phyloP scores from a whole-genome alignment of 2,888 invertebrate genomes.

The Hypolimnas misippus region DNA sequence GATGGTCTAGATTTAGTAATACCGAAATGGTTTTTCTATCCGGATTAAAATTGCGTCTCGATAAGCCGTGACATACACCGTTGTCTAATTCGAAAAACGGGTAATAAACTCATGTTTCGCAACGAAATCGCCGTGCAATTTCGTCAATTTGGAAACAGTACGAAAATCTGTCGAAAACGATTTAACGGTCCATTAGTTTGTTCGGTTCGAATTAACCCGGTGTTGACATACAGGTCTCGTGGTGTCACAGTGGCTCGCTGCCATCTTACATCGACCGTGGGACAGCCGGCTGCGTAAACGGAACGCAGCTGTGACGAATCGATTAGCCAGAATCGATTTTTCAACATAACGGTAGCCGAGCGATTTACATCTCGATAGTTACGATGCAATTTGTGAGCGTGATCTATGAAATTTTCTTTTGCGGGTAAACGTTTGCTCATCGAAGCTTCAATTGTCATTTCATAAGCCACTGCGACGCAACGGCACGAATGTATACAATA shows the following conservation, averaged over 20 bases:
- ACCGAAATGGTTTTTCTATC: conserved; percentile 40
- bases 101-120: conserved; percentile 47
- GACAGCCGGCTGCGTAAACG: conserved; percentile 71
- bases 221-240: conserved; percentile 47
- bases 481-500: conserved; percentile 64
- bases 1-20: conserved; percentile 40
- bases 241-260: conserved; percentile 23
- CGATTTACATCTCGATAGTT: conserved; percentile 80
- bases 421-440: conserved; percentile 78
- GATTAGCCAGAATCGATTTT: conserved; percentile 80
- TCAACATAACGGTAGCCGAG: conserved; percentile 79
- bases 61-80: conserved; percentile 46
- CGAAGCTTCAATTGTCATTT: conserved; percentile 80
- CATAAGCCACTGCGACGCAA: conserved; percentile 80
- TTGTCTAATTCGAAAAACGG: conserved; percentile 39
- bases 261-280: conserved; percentile 61
- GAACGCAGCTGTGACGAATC: conserved; percentile 77
- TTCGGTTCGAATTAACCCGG: conserved; percentile 52
- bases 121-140: conserved; percentile 48
- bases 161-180: conserved; percentile 65
- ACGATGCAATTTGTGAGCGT: conserved; percentile 79
- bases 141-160: conserved; percentile 59
- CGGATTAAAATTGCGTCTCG: conserved; percentile 44
- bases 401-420: conserved; percentile 80
- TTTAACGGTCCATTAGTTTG: conserved; percentile 66